Evolutionary conservation across 1,140 invertebrate species (phyloP).

Genomic region (Steinernema feltiae): DNA sequence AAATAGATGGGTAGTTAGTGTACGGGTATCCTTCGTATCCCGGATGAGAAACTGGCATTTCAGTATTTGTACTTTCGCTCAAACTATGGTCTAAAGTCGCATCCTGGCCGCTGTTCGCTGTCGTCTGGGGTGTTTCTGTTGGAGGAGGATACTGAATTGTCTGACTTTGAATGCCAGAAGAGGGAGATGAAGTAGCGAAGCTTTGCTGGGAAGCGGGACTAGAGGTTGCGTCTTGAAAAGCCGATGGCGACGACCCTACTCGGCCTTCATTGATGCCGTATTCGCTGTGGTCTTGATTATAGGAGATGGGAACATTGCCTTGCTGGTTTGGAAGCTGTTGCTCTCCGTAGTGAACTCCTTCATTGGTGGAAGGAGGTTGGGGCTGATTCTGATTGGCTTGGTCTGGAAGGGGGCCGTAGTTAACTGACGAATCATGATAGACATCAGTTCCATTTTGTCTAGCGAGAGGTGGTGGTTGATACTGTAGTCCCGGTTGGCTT

Average conservation of each 20-base stretch:
- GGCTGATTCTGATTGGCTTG: background rate
- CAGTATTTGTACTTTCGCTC: background rate
- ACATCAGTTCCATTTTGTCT: too few relatives aligned
- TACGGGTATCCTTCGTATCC: conserved; percentile 10
- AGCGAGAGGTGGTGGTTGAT: too few relatives aligned
- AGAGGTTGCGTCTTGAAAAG: too few relatives aligned
- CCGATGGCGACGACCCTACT: too few relatives aligned
- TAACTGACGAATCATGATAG: too few relatives aligned
- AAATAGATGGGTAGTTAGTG: background rate
- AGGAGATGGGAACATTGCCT: background rate
- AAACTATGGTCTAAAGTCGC: background rate
- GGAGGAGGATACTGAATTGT: background rate
- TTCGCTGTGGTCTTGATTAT: background rate
- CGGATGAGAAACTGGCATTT: background rate
- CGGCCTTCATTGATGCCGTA: background rate
- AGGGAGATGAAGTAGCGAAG: background rate
- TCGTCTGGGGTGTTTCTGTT: background rate
- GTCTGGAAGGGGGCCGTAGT: too few relatives aligned
- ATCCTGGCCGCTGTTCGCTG: background rate
- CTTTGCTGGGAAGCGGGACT: too few relatives aligned
- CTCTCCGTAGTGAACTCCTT: background rate
- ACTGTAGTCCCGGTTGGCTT: background rate
- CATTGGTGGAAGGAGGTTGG: too few relatives aligned
- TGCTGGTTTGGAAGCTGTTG: background rate
- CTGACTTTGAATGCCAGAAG: background rate